These are phyloP conservation scores for Syngnathoides biaculeatus DNA, from an alignment of 2,113 vertebrate species.

Conservation along the genomic window DNA sequence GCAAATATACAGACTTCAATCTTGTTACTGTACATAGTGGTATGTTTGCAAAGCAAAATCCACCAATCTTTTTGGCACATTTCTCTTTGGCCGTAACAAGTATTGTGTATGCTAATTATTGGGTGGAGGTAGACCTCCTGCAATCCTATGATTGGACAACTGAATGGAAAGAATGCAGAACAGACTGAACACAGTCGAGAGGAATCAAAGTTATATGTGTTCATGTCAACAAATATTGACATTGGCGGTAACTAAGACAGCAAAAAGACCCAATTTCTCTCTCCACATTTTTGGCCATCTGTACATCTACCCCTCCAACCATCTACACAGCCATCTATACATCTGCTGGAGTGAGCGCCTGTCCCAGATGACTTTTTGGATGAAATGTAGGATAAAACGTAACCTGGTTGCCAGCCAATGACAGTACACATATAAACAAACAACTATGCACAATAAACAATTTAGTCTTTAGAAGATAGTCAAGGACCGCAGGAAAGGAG, in stretches of 20 bases:
- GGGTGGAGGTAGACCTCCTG: neutral
- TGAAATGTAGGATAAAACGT: no score
- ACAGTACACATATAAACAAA: no score
- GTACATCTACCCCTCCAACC: no score
- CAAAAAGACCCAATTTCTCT: neutral
- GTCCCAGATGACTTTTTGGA: no score
- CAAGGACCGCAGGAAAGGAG: no score
- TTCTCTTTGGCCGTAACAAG: neutral
- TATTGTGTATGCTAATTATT: neutral
- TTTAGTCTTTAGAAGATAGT: no score
- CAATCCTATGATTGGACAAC: neutral
- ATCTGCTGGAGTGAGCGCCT: no score
- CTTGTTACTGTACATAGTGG: neutral
- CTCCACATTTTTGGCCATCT: neutral
- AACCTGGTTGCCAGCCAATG: no score
- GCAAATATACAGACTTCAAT: slow-evolving; percentile 30
- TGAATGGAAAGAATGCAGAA: neutral
- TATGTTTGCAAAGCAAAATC: neutral
- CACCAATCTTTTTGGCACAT: neutral
- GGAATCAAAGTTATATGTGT: neutral
- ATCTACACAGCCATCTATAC: no score
- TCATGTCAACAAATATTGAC: neutral
- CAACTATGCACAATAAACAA: no score
- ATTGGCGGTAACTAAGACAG: neutral
- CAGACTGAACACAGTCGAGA: neutral